Base-by-base conservation (phyloP, 2,113 vertebrate species). In the Stegostoma tigrinum region DNA sequence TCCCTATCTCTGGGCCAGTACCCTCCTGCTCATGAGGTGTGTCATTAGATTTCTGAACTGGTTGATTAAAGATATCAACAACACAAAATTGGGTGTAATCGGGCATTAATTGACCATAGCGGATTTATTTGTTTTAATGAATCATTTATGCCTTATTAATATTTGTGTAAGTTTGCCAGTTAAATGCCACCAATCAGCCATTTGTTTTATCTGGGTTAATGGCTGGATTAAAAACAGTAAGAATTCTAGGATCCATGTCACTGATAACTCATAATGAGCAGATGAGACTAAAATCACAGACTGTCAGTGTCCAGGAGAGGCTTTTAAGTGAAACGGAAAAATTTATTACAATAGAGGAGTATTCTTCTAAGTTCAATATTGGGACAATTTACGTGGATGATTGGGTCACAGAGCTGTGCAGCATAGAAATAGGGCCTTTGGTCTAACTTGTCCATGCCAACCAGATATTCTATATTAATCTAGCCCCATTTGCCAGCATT, bases 171-270 rank as follows among this genome's bases (percentile, higher is more conserved):
- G 34, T n/a, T 30, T n/a, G 52, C 61, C 55, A 34, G 34, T 91
- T 34, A 89, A 89, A 34, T 64, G 55, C 12, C 34, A 91, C 14
- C 15, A n/a, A n/a, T 38, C 68, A 80, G n/a, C 78, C 17, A 21
- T 83, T 83, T 83, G 38, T 93, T 93, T 93, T 6, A 21, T n/a
- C 21, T 91, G 55, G 61, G 61, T 67, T 67, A 93, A 93, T 93
- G 61, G 34, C 61, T 93, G 17, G 30, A 55, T 91, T 7, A 91
- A 64, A 64, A 61, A 64, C 48, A 64, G 52, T 91, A 66, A 91
- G 64, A 42, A 93, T 38, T 5, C 42, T 34, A 7, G 34, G 34
- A n/a, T 66, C 23, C 34, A 66, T 66, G 55, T 93, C 0, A 66
- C 17, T 19, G 1, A 8, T 45, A 93, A 93, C 66, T 93, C 61